Conservation (phyloP, 2,113 vertebrate species). For the Procavia capensis region DNA sequence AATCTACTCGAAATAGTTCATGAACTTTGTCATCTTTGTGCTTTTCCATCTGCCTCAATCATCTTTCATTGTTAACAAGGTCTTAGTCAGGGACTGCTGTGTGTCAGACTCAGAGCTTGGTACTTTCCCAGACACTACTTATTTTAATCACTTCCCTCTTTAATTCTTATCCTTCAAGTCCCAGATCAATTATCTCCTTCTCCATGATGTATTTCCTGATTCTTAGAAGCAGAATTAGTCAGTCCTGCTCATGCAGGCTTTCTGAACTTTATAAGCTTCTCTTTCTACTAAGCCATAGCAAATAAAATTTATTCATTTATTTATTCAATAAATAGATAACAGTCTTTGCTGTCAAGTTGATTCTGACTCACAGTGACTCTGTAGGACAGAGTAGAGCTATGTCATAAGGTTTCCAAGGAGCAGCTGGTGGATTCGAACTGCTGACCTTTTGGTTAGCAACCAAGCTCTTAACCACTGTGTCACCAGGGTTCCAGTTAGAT, state of each 20-base stretch:
- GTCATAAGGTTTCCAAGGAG: too few species aligned
- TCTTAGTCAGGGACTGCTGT: background rate
- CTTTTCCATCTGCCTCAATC: background rate
- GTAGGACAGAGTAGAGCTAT: too few species aligned
- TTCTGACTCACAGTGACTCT: too few species aligned
- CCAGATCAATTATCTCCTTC: slow-evolving; percentile 2
- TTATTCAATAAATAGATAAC: background rate
- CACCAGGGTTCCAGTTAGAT: too few species aligned
- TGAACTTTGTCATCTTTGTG: background rate
- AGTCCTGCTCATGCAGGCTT: background rate
- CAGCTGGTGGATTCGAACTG: too few species aligned
- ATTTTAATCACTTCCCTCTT: background rate
- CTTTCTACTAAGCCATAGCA: background rate
- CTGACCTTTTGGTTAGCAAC: too few species aligned
- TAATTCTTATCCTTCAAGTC: background rate
- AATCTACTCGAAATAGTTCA: background rate
- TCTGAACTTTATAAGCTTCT: slow-evolving; percentile 6
- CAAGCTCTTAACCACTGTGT: too few species aligned
- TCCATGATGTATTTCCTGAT: slow-evolving; percentile 15
- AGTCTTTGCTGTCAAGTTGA: too few species aligned
- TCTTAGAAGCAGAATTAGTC: background rate
- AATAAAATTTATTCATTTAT: background rate
- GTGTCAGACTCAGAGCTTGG: background rate
- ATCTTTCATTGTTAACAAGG: background rate
- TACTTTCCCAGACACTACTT: background rate